Conservation (phyloP, 2,888 invertebrate genomes). For the Eupeodes luniger region DNA sequence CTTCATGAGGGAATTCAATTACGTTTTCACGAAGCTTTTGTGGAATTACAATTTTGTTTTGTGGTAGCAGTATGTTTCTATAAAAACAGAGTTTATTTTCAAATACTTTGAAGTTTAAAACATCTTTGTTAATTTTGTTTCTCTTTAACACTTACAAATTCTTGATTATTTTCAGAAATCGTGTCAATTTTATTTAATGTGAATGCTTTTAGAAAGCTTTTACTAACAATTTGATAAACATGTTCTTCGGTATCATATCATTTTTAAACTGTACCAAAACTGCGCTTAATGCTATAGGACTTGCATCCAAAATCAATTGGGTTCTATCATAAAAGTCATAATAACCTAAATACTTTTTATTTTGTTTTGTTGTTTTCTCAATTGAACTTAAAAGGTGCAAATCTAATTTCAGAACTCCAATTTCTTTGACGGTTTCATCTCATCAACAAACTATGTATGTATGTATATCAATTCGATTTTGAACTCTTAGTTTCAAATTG, state of each 20-base stretch:
- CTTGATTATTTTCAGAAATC: background rate
- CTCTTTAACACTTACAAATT: background rate
- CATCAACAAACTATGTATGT: no score
- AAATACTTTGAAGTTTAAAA: background rate
- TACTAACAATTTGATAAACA: background rate
- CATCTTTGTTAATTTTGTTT: background rate
- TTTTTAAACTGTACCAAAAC: background rate
- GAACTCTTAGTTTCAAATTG: no score
- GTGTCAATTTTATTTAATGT: background rate
- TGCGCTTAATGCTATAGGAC: background rate
- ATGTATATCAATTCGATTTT: no score
- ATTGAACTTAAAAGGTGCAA: no score
- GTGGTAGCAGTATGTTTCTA: no score
- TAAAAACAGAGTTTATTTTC: conserved; percentile 1
- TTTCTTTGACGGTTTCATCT: no score
- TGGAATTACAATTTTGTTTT: no score
- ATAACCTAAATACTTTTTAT: conserved; percentile 1
- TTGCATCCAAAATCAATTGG: conserved; percentile 11
- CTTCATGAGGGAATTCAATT: background rate
- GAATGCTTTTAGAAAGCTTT: background rate
- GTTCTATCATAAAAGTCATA: background rate
- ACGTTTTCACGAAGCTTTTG: no score
- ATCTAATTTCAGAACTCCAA: no score
- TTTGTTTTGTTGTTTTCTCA: background rate
- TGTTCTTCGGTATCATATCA: background rate